Conservation (phyloP, 2,888 invertebrate genomes). For the Oxystoma pomonae region DNA sequence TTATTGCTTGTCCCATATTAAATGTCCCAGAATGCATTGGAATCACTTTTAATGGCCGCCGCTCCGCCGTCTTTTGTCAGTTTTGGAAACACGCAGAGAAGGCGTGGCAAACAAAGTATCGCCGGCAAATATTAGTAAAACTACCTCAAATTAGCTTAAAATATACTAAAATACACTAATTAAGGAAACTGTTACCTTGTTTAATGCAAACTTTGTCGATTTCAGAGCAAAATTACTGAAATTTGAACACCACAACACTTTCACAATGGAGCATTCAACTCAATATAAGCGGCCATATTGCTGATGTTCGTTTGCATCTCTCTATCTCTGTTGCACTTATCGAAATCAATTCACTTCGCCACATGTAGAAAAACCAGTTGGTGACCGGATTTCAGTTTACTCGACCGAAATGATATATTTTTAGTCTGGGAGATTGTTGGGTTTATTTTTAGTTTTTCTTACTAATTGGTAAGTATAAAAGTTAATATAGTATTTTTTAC, state of each 20-base stretch:
- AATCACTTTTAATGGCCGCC: slow-evolving; percentile 41
- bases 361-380: not conserved
- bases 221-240: not conserved
- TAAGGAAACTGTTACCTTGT: not conserved
- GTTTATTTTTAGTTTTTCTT: too few relatives aligned
- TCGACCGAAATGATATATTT: too few relatives aligned
- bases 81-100: slow-evolving; percentile 35
- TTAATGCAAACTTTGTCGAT: not conserved
- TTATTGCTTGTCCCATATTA: slow-evolving; percentile 25
- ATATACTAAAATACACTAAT: not conserved
- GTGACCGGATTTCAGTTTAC: not conserved
- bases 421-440: too few relatives aligned
- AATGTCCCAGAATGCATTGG: slow-evolving; percentile 34
- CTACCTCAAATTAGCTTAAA: not conserved
- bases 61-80: slow-evolving; percentile 40
- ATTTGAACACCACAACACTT: not conserved
- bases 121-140: not conserved
- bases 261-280: not conserved
- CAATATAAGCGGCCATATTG: not conserved
- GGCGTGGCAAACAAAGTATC: slow-evolving; percentile 39
- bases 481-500: too few relatives aligned
- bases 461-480: too few relatives aligned
- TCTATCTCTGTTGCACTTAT: not conserved
- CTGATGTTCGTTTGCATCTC: not conserved
- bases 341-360: not conserved